Evolutionary conservation across 2,113 vertebrate genomes (phyloP), one percentile per base, ranked within the genome.

Genomic region (Trochalopteron elliotii): DNA sequence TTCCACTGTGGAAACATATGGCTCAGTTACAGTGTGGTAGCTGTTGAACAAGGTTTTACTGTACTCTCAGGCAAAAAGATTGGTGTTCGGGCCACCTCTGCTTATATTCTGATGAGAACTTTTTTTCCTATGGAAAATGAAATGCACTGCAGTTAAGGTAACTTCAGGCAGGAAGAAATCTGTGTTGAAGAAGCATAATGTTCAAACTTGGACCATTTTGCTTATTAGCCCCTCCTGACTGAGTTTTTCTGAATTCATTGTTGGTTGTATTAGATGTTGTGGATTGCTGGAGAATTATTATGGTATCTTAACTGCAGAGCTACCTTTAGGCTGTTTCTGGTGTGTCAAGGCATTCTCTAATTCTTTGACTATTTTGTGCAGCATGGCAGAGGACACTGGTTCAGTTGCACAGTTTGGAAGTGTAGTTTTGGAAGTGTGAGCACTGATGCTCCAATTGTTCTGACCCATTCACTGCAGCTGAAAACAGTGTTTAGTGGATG

Each of bases 361-460:
- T 72, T 35, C 33, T 91, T 39, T 13, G 14, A 16, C 47, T 12
- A 6, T 68, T 83, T 56, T 70, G 42, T 61, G 8, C 17, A 25
- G 3, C 3, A 0, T 57, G 64, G n/a, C 15, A 42, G 56, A 65
- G 76, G 53, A 11, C 4, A 1, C 33, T 67, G 0, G 0, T 64
- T 82, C 33, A 52, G 13, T 14, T 63, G 42, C 56, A 37, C 0
- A 1, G 0, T 68, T 93, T 52, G 10, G 7, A 57, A 52, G 40
- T 50, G 25, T 69, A 25, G 15, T 42, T 77, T 90, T 91, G 45
- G 24, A 76, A 78, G 22, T 39, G 21, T 83, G 37, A 52, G 56
- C 8, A 2, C 22, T 71, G 63, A 8, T 90, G 60, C 31, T 87
- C 15, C 28, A 19, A 3, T 74, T 90, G 69, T 78, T 83, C 24